Base-by-base conservation (phyloP, 2,113 vertebrate genomes). In the Colossoma macropomum region DNA sequence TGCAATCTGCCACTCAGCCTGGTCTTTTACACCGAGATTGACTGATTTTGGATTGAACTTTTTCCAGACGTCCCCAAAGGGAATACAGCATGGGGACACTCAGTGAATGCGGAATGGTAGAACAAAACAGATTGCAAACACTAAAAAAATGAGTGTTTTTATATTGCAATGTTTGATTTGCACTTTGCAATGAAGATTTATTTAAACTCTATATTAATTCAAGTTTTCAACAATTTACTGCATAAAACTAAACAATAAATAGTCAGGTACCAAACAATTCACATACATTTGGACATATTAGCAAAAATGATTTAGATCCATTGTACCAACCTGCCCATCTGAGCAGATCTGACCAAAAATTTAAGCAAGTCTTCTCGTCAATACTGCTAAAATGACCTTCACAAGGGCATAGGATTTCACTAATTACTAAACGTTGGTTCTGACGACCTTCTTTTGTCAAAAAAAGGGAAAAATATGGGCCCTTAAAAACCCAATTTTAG, bases 401-500 rank as follows among this genome's bases (percentile, higher is more conserved):
- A 75, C 75, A 86, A 85, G 84, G 81, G 41, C 79, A 48, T 19
- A 27, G 25, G 10, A 79, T 81, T 80, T 38, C 45, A 69, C 75
- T 88, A 83, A 86, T 86, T 89, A 81, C 78, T 66, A 28, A 54
- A 76, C 77, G 79, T 65, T 59, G 38, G 77, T 81, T 86, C 76
- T 62, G 69, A 30, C 83, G 82, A 79, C 83, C 77, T 65, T 80
- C 84, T 87, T 87, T 85, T 87, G 63, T 77, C 45, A 78, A 70
- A 86, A 38, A 87, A 72, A 71, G 81, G 71, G 63, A 80, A 63
- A 77, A 30, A 82, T 28, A 65, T 50, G 66, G 75, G 83, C 79
- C 66, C 75, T 85, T 86, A 85, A 82, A n/a, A 88, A 83, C 75
- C 80, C 82, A 86, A 72, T 87, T 89, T 87, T 86, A 86, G 60